Base-by-base conservation (phyloP, 2,797 vertebrate species). In the Tenualosa ilisha region DNA sequence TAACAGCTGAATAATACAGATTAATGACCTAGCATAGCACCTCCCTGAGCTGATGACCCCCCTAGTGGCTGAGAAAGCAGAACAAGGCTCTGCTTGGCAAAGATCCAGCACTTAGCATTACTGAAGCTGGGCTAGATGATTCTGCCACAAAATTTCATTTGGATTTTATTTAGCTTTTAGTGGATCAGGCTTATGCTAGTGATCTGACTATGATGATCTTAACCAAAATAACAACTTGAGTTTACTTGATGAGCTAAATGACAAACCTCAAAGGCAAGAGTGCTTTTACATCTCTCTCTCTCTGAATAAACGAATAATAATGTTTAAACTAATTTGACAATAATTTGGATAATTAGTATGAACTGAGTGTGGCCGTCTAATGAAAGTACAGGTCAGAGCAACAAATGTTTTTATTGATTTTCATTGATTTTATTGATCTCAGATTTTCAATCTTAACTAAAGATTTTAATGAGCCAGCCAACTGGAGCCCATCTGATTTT, bases 1-100 rank as follows among this genome's bases (percentile, higher is more conserved):
- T 79, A 79, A 79, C 37, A 79, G 72, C 40, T 79, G 72, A 79
- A 43, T 79, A 43, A 40, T 46, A 79, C 72, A 43, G 37, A 40
- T 46, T 46, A 20, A 20, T 46, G 37, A 79, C 40, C 72, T 20
- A 43, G 43, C 40, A 6, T 40, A 43, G 40, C 72, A 22, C 31
- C 68, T 75, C 68, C 37, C 68, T 75, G 26, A 43, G 68, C 37
- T 43, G 68, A 75, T 43, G 3, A 75, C 37, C 68, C 68, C 37
- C 17, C 68, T 26, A 17, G 13, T 68, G 63, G 63, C 24, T 31
- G 24, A 26, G 26, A 31, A 13, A 31, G n/a, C 24, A 31, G 13
- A 31, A 17, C 1, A 11, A 26, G 13, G 26, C 31, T 68, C 8
- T 17, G 63, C 63, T 68, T 6, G 37, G 37, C 68, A 75, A 6